Percentiles rank a stretch among this genome's conserved stretches.
Evolutionary conservation across 2,113 vertebrate species (phyloP).

Genomic region (Silurus meridionalis): DNA sequence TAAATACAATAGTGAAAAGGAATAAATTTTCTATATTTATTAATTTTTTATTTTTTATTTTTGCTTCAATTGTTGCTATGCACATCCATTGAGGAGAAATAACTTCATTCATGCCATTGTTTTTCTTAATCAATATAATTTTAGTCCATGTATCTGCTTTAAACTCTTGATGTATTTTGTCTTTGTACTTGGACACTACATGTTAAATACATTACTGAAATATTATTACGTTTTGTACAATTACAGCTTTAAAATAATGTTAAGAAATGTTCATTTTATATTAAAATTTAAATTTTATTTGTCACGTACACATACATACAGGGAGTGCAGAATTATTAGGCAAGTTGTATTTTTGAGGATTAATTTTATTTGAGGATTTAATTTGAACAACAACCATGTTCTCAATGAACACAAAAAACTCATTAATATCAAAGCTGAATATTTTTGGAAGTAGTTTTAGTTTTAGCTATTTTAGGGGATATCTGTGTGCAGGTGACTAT

Average conservation of each 20-base stretch:
- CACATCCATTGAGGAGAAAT: background rate
- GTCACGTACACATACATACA: too few species aligned
- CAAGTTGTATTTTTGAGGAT: too few species aligned
- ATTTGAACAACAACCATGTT: too few species aligned
- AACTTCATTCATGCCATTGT: background rate
- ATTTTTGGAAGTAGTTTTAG: too few species aligned
- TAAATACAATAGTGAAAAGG: background rate
- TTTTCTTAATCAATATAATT: slow-evolving; percentile 1
- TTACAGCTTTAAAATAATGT: background rate
- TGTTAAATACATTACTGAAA: background rate
- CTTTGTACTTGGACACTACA: background rate
- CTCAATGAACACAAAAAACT: too few species aligned
- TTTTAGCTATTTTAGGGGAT: too few species aligned
- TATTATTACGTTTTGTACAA: background rate
- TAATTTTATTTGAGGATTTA: too few species aligned
- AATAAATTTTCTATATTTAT: background rate
- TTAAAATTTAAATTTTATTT: too few species aligned
- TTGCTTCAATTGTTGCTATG: background rate
- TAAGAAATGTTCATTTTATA: background rate
- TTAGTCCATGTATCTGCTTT: background rate
- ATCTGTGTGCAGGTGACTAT: too few species aligned
- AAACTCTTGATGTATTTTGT: background rate
- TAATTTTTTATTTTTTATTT: too few species aligned
- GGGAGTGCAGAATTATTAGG: too few species aligned
- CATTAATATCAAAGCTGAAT: too few species aligned